phyloP scores from a whole-genome alignment of 2,113 vertebrate genomes.

The Mesitornis unicolor region DNA sequence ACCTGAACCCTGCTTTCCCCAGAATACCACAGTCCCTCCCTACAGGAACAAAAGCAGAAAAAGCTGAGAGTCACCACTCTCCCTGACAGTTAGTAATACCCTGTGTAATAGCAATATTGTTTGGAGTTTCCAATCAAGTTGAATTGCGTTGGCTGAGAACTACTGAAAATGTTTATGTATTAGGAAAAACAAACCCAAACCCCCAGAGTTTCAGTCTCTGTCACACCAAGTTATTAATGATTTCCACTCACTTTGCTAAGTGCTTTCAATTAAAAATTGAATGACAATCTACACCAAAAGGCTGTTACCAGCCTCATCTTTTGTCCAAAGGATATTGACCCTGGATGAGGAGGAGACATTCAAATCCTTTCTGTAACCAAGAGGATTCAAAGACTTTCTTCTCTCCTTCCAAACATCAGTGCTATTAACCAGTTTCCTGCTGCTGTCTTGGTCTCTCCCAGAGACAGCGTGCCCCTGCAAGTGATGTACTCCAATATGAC shows the following conservation, averaged over 20 bases:
- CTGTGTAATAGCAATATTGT: not conserved
- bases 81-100: not conserved
- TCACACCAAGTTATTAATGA: not conserved
- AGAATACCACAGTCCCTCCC: not conserved
- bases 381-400: not conserved
- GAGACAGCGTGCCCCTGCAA: not conserved
- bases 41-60: not conserved
- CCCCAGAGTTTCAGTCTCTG: not conserved
- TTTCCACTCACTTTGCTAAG: not conserved
- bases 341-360: fast-evolving
- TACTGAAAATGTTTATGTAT: not conserved
- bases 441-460: not conserved
- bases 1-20: not conserved
- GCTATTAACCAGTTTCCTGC: not conserved
- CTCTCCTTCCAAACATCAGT: not conserved
- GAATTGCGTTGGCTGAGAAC: not conserved
- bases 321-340: not conserved
- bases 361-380: not conserved
- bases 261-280: not conserved
- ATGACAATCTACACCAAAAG: fast-evolving
- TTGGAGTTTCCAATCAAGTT: not conserved
- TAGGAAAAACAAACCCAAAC: not conserved
- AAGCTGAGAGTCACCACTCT: not conserved
- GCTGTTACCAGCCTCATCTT: not conserved
- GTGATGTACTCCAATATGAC: fast-evolving